Base-by-base conservation (phyloP, 2,113 vertebrate genomes). In the Lamprologus ornatipinnis region DNA sequence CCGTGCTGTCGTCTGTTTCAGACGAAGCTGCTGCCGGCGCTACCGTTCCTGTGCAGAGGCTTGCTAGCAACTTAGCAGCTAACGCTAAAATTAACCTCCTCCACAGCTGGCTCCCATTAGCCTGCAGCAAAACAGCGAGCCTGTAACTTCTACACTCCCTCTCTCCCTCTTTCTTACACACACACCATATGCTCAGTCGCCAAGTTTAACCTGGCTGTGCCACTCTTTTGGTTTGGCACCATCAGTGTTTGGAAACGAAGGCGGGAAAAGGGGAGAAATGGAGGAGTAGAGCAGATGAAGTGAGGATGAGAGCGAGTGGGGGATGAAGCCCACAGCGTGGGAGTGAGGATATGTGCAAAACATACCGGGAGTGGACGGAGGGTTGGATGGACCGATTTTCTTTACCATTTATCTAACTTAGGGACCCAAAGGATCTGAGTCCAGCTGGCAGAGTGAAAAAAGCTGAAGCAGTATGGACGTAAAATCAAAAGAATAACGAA, bases 71-170 rank as follows among this genome's bases (percentile, higher is more conserved):
- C 90, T 91, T 92, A 90, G 92, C 92, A 88, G 90, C 89, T 92
- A 95, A 92, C 80, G 84, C 95, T 95, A 95, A 96, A 96, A 94
- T 96, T 95, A 95, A 93, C 95, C 94, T 95, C 63, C 80, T 90
- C 92, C 95, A 95, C 96, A 96, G 96, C 96, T 97, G 96, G 94
- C 89, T 96, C 93, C 94, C 93, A 96, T 97, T 96, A 96, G 94
- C 84, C 90, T 88, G 90, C 88, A 93, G 92, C 88, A 84, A 95
- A 95, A 95, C 92, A 91, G 79, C 88, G 86, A 93, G 94, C 80
- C 94, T 95, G 91, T 90, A 21, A 83, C 92, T 92, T 93, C 90
- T 89, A 89, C 88, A 88, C 82, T 68, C 40, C 26, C 68, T 31
- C 57, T 35, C 23, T 63, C 23, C 60, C 21, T 47, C 5, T 58